Percentiles rank a stretch among this genome's conserved stretches.
These are phyloP conservation scores for Tolypeutes matacus DNA, from an alignment of 2,797 vertebrate species.

Conservation along the genomic window DNA sequence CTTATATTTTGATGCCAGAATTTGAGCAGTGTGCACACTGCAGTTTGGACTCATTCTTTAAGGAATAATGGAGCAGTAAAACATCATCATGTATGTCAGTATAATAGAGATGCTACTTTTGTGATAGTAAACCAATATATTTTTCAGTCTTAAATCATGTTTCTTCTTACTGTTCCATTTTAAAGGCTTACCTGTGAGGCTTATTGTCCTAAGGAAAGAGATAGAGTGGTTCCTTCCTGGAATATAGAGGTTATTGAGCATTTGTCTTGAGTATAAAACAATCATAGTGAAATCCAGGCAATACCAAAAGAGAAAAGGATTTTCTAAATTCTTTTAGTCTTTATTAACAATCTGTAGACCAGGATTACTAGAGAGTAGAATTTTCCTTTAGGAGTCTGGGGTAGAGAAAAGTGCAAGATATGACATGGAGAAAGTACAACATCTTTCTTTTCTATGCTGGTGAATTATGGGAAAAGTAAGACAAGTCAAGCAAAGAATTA, in stretches of 20 bases:
- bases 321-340: not conserved
- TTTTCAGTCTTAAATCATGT: constrained; percentile 24
- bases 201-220: constrained; percentile 33
- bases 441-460: not conserved
- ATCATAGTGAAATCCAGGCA: not conserved
- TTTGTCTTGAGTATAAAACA: not conserved
- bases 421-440: not conserved
- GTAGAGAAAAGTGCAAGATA: not conserved
- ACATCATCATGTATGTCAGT: not conserved
- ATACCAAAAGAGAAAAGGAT: not conserved
- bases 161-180: constrained; percentile 53
- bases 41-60: constrained; percentile 18
- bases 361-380: not conserved
- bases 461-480: constrained; percentile 20
- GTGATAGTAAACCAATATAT: constrained; percentile 37
- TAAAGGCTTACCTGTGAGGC: constrained; percentile 25
- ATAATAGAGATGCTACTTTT: not conserved
- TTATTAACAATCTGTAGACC: constrained; percentile 34
- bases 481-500: constrained; percentile 14
- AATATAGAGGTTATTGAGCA: not conserved
- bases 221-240: constrained; percentile 15
- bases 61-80: not conserved
- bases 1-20: not conserved
- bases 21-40: not conserved
- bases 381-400: not conserved